Conservation (phyloP, 2,113 vertebrate genomes). For the human (Homo sapiens) region GRCh38 chr11:9386001-9386500, state of each 20-base stretch:
- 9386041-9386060: neutral
- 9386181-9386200: conserved; percentile 31
- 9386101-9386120: neutral
- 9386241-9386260: neutral
- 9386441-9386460: conserved; percentile 12
- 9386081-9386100: neutral
- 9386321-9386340: conserved; percentile 50
- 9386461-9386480: neutral
- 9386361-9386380: neutral
- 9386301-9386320: conserved; percentile 31
- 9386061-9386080: neutral
- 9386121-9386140: neutral
- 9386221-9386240: neutral
- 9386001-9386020: neutral
- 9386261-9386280: neutral
- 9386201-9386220: conserved; percentile 13
- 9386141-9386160: neutral
- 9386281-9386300: conserved; percentile 44
- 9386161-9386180: neutral
- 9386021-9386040: neutral
- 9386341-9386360: neutral
- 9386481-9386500: neutral
- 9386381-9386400: conserved; percentile 34
- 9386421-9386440: conserved; percentile 10
- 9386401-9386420: neutral